Base-by-base conservation (phyloP, 2,797 vertebrate genomes). In the Siniperca obscura region DNA sequence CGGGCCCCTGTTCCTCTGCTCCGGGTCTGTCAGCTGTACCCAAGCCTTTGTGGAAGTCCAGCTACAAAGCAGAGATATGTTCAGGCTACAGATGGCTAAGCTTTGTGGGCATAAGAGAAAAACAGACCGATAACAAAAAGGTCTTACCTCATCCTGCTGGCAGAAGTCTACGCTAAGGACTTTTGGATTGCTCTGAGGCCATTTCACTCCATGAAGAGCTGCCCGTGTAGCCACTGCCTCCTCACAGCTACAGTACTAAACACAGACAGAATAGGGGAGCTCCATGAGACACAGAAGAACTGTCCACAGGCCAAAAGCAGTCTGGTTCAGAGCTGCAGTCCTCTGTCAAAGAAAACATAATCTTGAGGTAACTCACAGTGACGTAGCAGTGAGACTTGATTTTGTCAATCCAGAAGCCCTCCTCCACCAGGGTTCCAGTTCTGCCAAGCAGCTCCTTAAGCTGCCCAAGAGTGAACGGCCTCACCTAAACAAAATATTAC, bases 341-440 rank as follows among this genome's bases (percentile, higher is more conserved):
- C 19, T 66, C n/a, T 22, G 27, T 56, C 19, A 68, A 11, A 55
- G 27, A 13, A 70, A 57, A 25, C 5, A 46, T 3, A 46, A 13
- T 25, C 8, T 30, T 27, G n/a, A 11, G 36, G 50, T 12, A 52
- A 78, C 97, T 95, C 87, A 98, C 97, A 60, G 97, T 98, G 85
- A 97, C 97, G 7, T 96, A 98, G 92, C 97, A 98, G 86, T 98
- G 97, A 44, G 97, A 98, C 86, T 98, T 98, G 88, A 98, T 98
- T 91, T 97, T 97, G 93, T 98, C 97, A 0, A 98, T 98, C 97
- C 97, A 98, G 91, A 98, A 98, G 70, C 94, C 95, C 0, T 97
- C 96, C 65, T 98, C 97, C 68, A 96, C 88, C 78, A 98, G 83
- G 14, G 95, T 96, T 73, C 97, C 97, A 0, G 97, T 98, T 52